phyloP scores from a whole-genome alignment of 2,113 vertebrate species.

The Guaruba guarouba region DNA sequence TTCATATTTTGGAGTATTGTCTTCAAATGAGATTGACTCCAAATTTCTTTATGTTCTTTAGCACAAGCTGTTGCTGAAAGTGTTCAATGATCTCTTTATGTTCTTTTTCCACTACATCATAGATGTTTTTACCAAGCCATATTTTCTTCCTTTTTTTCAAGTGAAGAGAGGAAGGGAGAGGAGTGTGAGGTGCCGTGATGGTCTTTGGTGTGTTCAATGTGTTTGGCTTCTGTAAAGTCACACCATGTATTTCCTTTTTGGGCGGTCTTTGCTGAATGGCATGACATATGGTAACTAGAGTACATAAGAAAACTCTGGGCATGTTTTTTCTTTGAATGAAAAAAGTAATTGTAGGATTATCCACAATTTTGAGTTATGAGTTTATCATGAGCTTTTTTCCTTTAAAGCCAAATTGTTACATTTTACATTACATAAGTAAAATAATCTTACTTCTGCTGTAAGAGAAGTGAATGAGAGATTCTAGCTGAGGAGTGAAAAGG shows the following conservation, averaged over 20 bases:
- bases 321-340: neutral
- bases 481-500: neutral
- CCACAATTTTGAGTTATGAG: neutral
- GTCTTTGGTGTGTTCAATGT: neutral
- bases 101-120: neutral
- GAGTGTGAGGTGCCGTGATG: fast-evolving
- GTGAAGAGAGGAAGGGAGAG: neutral
- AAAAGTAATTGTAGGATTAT: neutral
- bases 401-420: neutral
- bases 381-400: neutral
- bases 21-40: neutral
- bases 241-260: neutral
- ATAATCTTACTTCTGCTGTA: neutral
- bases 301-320: neutral
- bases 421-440: neutral
- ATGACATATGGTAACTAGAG: neutral
- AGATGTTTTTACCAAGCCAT: neutral
- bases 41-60: neutral
- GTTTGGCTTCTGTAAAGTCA: neutral
- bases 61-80: neutral
- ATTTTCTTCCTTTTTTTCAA: neutral
- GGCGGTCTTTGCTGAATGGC: neutral
- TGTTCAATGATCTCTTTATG: neutral
- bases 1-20: neutral
- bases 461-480: neutral